Conservation (phyloP, 2,113 vertebrate species). For the Syngnathus scovelli region DNA sequence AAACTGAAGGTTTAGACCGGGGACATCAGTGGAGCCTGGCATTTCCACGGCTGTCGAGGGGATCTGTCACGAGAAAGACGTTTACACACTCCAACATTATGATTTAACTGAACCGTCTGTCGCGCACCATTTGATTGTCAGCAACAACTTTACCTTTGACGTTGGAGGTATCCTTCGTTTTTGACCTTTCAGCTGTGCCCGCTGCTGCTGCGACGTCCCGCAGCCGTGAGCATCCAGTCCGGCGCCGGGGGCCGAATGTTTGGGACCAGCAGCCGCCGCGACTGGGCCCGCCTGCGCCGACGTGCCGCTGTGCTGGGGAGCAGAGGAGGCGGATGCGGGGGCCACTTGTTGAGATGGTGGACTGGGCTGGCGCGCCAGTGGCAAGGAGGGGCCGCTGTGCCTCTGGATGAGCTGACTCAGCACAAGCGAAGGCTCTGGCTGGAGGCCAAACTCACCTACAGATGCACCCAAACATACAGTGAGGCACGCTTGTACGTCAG, state of each 20-base stretch:
- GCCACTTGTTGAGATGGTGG: constrained; percentile 53
- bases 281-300: constrained; percentile 43
- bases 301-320: constrained; percentile 53
- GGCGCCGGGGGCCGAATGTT: constrained; percentile 51
- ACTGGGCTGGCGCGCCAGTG: constrained; percentile 64
- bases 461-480: background rate
- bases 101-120: too few species aligned
- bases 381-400: constrained; percentile 69
- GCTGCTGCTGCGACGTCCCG: constrained; percentile 70
- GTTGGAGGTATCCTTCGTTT: constrained; percentile 85
- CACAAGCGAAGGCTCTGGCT: constrained; percentile 92
- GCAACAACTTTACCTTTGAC: constrained; percentile 76
- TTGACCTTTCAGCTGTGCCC: constrained; percentile 81
- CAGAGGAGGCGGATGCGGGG: constrained; percentile 47
- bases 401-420: constrained; percentile 89
- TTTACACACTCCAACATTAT: background rate
- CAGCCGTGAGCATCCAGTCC: constrained; percentile 72
- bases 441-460: constrained; percentile 86
- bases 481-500: background rate
- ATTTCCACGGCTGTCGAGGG: constrained; percentile 93
- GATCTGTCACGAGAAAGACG: constrained; percentile 66
- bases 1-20: constrained; percentile 91
- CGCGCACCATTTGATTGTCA: background rate
- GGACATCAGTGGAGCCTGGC: constrained; percentile 88
- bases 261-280: constrained; percentile 58